Evolutionary conservation across 2,113 vertebrate species (phyloP).

Genomic region (Malaclemys terrapin): DNA sequence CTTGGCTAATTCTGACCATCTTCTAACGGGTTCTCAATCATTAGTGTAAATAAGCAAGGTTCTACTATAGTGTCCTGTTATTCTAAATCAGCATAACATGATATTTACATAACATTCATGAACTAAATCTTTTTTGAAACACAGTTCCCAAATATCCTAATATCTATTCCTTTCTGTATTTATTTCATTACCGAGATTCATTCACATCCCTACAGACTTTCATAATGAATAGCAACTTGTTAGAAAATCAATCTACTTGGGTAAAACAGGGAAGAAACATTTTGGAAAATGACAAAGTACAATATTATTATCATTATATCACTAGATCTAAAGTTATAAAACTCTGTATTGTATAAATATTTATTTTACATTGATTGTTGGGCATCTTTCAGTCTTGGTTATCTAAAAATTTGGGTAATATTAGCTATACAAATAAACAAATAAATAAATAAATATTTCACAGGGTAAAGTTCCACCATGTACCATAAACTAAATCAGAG

Average conservation of each 20-base stretch:
- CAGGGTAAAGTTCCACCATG: neutral
- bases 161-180: neutral
- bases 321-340: neutral
- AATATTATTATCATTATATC: neutral
- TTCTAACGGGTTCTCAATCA: neutral
- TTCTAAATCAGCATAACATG: neutral
- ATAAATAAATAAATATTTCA: neutral
- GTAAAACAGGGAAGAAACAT: neutral
- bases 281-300: neutral
- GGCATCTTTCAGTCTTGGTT: neutral
- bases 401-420: neutral
- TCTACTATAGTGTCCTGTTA: neutral
- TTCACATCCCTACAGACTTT: neutral
- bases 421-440: neutral
- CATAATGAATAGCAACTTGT: neutral
- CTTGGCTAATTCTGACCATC: neutral
- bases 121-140: neutral
- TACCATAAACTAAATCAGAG: neutral
- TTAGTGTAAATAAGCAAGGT: neutral
- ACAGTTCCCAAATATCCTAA: neutral
- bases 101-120: neutral
- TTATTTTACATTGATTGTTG: neutral
- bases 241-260: neutral
- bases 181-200: neutral
- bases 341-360: neutral